phyloP scores from a whole-genome alignment of 2,797 vertebrate species.

The Arctocebus calabarensis region DNA sequence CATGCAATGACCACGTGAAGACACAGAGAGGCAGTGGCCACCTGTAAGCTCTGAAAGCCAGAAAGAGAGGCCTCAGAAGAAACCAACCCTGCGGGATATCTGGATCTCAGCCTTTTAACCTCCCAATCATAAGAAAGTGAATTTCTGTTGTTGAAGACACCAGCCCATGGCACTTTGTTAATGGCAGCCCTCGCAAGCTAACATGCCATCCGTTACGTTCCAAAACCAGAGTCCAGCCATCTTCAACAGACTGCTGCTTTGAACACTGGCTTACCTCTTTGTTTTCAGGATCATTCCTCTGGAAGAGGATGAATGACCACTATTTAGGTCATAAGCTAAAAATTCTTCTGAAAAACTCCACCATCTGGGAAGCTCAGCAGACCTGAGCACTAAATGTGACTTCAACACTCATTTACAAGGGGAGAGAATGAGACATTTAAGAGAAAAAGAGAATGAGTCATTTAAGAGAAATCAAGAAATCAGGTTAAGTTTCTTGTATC shows the following conservation, averaged over 20 bases:
- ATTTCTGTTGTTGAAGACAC: not conserved
- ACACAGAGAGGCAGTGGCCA: rapidly evolving
- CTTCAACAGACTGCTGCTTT: not conserved
- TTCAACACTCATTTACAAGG: not conserved
- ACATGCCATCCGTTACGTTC: rapidly evolving
- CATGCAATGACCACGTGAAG: not conserved
- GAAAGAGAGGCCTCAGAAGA: not conserved
- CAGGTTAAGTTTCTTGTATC: too few species aligned
- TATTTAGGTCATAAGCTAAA: not conserved
- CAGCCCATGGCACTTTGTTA: not conserved
- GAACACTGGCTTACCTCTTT: not conserved
- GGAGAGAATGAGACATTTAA: not conserved
- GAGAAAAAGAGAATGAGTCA: too few species aligned
- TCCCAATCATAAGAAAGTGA: not conserved
- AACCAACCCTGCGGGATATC: not conserved
- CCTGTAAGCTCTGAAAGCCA: not conserved
- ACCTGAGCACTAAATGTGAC: not conserved
- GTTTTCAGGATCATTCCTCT: not conserved
- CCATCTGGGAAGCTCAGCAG: not conserved
- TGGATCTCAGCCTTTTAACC: not conserved
- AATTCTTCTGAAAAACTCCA: not conserved
- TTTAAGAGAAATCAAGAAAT: not conserved
- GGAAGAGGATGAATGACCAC: not conserved
- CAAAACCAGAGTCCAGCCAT: not conserved
- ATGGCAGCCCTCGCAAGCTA: too few species aligned